A percentile compares a stretch with the other conserved stretches of the same genome.
Conservation (phyloP, 2,888 invertebrate genomes). For the Melanostoma mellinum region DNA sequence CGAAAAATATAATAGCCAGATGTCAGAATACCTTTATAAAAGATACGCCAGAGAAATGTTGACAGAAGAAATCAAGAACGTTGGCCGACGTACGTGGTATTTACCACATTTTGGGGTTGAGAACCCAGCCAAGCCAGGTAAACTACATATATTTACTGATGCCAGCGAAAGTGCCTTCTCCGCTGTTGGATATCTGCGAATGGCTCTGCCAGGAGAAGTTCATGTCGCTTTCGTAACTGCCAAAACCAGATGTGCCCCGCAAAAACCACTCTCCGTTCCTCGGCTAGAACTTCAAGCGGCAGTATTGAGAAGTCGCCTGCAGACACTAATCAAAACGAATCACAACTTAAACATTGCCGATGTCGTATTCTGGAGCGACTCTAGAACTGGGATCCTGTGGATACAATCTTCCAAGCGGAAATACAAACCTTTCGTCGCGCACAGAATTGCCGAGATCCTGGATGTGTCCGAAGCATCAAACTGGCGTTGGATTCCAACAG, state of each 20-base stretch:
- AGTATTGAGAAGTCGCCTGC: conserved; percentile 31
- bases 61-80: conserved; percentile 33
- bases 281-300: conserved; percentile 49
- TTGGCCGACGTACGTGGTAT: no score
- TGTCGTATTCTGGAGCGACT: conserved; percentile 52
- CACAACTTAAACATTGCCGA: conserved; percentile 16
- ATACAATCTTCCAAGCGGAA: conserved; percentile 47
- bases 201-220: not conserved
- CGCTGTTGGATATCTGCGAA: conserved; percentile 29
- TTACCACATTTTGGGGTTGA: no score
- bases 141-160: conserved; percentile 54
- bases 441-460: conserved; percentile 56
- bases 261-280: conserved; percentile 39
- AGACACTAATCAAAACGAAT: conserved; percentile 1
- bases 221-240: conserved; percentile 29
- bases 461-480: conserved; percentile 20
- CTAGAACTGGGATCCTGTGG: conserved; percentile 59
- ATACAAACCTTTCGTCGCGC: conserved; percentile 73
- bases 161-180: conserved; percentile 40
- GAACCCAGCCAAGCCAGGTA: no score
- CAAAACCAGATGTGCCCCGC: conserved; percentile 41
- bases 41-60: conserved; percentile 21
- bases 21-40: conserved; percentile 55
- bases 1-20: conserved; percentile 41
- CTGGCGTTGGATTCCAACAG: conserved; percentile 2